Base-by-base conservation (phyloP, 1,140 invertebrate genomes). In the Dolichoris vasculosae region DNA sequence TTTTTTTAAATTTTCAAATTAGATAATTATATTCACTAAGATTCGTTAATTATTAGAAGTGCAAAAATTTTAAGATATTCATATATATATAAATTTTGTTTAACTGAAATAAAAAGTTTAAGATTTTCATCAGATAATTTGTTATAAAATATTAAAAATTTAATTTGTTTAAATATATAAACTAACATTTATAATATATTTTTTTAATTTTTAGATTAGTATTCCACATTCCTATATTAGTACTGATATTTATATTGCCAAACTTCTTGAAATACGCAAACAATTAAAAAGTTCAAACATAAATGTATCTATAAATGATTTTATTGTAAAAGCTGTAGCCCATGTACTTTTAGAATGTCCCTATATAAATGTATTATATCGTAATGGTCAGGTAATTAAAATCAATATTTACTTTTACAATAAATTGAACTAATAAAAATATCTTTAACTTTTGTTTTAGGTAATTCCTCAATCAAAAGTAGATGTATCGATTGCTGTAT, bases 211-310 rank as follows among this genome's bases (percentile, higher is more conserved):
- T 30, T 69, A 93, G 92, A 89, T 88, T 46, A 95, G 93, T 69
- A 98, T 99, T 90, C 99, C 99, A n/a, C 99, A 99, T 93, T 99
- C 99, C 92, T 99, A 99, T 92, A 94, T 99, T 0, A 96, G 95
- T 13, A 95, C 96, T 30, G 98, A 99, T 87, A 95, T 99, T 59
- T 95, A 96, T 88, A 95, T 99, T 77, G 98, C 99, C 90, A 91
- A 92, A 82, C 67, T 93, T 20, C 88, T 83, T 11, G 92, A 93
- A 83, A 78, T 91, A 3, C 90, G 93, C 8, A 96, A 95, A 46
- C 93, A 96, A 88, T 92, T 99, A 32, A 95, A 96, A 63, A 96
- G 96, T 88, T 95, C 98, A 59, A 96, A 96, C 75, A 92, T 95
- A 67, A 98, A 98, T 94, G 92, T 99, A 26, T 99, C 98, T 20